phyloP scores from a whole-genome alignment of 2,797 vertebrate genomes.

The Silurus aristotelis region DNA sequence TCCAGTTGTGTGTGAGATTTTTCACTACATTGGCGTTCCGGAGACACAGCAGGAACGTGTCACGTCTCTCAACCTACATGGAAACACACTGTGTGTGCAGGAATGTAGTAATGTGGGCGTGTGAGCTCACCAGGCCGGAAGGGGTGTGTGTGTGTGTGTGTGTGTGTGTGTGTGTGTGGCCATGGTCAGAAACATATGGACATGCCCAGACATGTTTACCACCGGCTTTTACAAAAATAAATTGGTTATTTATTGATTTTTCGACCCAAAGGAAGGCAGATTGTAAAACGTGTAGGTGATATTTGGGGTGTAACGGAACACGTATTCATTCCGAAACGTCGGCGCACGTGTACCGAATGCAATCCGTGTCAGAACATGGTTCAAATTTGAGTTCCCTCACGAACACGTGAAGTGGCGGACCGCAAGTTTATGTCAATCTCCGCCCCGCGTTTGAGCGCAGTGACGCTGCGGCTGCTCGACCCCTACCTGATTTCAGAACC shows the following conservation, averaged over 20 bases:
- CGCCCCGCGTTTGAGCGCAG: no score
- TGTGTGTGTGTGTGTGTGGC: not conserved
- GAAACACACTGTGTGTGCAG: slow-evolving; percentile 8
- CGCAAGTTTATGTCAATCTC: no score
- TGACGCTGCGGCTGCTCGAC: no score
- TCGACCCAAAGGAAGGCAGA: not conserved
- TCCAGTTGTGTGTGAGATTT: not conserved
- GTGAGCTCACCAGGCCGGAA: slow-evolving; percentile 10
- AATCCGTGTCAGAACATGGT: no score
- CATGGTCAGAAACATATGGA: not conserved
- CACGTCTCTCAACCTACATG: not conserved
- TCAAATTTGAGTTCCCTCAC: no score
- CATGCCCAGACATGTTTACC: slow-evolving; percentile 31
- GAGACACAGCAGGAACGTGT: slow-evolving; percentile 20
- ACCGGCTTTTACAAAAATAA: not conserved
- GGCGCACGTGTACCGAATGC: no score
- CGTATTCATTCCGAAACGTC: no score
- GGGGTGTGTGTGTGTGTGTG: not conserved
- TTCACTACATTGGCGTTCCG: not conserved
- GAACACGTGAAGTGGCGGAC: no score
- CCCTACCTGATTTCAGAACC: no score
- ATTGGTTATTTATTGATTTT: not conserved
- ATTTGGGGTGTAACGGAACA: no score
- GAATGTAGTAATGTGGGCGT: slow-evolving; percentile 38
- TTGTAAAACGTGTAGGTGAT: not conserved